Percentiles rank a stretch among this genome's conserved stretches.
Conservation (phyloP, 2,113 vertebrate species). For the Puffinus mauretanicus region DNA sequence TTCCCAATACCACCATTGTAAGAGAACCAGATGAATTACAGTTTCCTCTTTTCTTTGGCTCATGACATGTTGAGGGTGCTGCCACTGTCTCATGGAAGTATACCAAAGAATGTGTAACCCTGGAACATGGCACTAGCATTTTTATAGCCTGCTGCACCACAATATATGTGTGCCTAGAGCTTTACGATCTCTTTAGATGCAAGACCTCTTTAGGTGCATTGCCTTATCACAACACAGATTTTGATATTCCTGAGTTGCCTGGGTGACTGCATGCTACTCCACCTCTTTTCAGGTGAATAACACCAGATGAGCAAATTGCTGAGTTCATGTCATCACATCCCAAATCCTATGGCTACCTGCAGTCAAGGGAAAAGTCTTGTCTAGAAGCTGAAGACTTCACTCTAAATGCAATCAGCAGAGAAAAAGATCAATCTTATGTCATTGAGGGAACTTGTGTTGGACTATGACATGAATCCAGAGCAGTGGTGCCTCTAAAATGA, state of each 20-base stretch:
- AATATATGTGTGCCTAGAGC: too few species aligned
- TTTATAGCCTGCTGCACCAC: not conserved
- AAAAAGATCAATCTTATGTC: not conserved
- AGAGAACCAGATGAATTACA: not conserved
- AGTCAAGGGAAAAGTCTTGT: not conserved
- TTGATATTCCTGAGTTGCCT: not conserved
- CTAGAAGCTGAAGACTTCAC: not conserved
- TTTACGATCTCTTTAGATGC: not conserved
- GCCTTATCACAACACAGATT: not conserved
- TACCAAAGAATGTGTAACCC: not conserved
- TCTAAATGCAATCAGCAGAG: not conserved
- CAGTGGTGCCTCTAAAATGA: not conserved
- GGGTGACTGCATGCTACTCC: not conserved
- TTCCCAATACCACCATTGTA: not conserved
- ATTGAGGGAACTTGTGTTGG: not conserved
- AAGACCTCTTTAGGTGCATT: not conserved
- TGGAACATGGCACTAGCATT: not conserved
- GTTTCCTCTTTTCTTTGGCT: not conserved
- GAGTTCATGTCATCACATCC: not conserved
- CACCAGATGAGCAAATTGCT: not conserved
- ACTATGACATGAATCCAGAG: not conserved
- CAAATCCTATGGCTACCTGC: not conserved
- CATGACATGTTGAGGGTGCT: not conserved
- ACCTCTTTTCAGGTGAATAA: not conserved
- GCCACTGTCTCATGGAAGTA: not conserved